Evolutionary conservation across 2,888 invertebrate genomes (phyloP).

Genomic region (Idaea straminata): DNA sequence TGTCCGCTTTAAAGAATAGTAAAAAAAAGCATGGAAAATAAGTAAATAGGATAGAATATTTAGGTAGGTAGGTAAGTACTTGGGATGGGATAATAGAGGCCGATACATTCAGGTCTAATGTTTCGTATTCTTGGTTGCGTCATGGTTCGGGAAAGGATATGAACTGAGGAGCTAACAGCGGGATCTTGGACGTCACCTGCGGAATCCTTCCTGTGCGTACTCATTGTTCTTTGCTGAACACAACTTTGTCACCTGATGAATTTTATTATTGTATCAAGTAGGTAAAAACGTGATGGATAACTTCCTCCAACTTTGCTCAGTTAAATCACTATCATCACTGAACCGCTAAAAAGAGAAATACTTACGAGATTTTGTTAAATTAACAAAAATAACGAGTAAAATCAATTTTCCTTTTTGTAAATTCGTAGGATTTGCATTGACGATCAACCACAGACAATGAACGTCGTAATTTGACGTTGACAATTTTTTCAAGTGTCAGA

Average conservation of each 20-base stretch:
- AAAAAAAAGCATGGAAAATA: constrained; percentile 7
- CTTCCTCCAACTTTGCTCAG: not conserved
- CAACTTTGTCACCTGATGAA: constrained; percentile 38
- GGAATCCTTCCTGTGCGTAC: constrained; percentile 31
- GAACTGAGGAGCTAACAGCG: constrained; percentile 62
- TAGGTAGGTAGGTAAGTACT: constrained; percentile 51
- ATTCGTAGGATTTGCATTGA: not conserved
- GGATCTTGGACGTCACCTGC: constrained; percentile 72
- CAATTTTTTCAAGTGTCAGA: not conserved
- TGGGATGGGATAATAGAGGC: constrained; percentile 55
- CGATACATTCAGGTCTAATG: constrained; percentile 47
- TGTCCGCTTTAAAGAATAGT: not conserved
- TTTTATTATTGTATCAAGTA: constrained; percentile 3
- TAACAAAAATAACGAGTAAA: not conserved
- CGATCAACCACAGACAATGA: not conserved
- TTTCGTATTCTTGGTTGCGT: constrained; percentile 52
- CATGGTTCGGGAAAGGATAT: constrained; percentile 36
- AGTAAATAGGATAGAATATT: constrained; percentile 25
- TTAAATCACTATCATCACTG: not conserved
- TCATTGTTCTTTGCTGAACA: constrained; percentile 40
- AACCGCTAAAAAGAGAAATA: not conserved
- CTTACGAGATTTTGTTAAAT: not conserved
- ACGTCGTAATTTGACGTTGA: not conserved
- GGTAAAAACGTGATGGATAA: not conserved
- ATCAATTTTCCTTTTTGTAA: not conserved